Base-by-base conservation (phyloP, 1,140 invertebrate species). In the Drosophila auraria region DNA sequence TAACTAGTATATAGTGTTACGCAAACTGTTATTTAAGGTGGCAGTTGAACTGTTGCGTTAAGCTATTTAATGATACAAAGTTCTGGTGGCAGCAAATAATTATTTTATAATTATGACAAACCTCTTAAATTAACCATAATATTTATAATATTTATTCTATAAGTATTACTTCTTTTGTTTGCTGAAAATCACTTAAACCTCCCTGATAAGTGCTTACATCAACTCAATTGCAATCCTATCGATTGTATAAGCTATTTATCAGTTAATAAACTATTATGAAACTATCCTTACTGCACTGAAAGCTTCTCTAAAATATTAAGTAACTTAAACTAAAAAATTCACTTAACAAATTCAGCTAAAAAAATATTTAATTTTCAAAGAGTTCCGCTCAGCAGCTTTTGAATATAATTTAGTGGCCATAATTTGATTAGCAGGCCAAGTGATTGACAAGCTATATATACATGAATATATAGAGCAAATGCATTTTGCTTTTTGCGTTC, bases 401-500 rank as follows among this genome's bases (percentile, higher is more conserved):
- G 7, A 1, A 33, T 33, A 33, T 5, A 58, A 25, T 40, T n/a
- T 3, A 65, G 11, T 25, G 25, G 30, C 40, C 20, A 20, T 30
- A 58, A 70, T 70, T 70, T 36, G 53, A 72, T 72, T 70, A 50
- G 45, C 47, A 20, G 23, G 33, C 5, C 6, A 50, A 36, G 23
- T 27, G 36, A 33, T 51, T 58, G 30, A 40, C 38, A 27, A 17
- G 5, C 36, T 25, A 2, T 36, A 36, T 8, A 33, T 8, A 27
- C 45, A 20, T 30, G 9, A 3, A 12, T 20, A 14, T 58, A 33
- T 38, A n/a, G 23, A 47, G 25, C 44, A 77, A 44, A 38, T 58
- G 15, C 62, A 70, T 73, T 59, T 40, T 30, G 40, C 56, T n/a
- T 42, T 40, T 58, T 80, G 78, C 71, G 78, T 81, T 80, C 71